Evolutionary conservation across 2,113 vertebrate genomes (phyloP), one percentile per base, ranked within the genome.

Genomic region (Pipra filicauda): DNA sequence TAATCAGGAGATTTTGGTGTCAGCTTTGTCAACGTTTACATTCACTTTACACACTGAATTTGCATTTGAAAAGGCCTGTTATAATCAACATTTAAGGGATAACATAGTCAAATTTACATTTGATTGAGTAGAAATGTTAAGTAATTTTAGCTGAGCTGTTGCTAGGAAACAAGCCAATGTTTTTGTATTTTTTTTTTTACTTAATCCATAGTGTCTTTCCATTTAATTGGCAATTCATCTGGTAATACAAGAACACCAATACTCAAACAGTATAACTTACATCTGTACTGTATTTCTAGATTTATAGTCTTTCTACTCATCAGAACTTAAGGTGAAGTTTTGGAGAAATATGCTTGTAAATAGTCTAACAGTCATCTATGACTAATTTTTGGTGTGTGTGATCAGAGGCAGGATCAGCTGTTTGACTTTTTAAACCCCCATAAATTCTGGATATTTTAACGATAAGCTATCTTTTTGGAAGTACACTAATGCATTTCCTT

Each of bases 11-110:
- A 95, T 98, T 98, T 97, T 97, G 51, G 11, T 97, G 94, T 96
- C 95, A 96, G 93, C 97, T 96, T 97, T 97, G 96, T 98, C 97
- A 98, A 98, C 98, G 97, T 98, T 98, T 98, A 98, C 94, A 97
- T 97, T 98, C 97, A 97, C 97, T 97, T 98, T 98, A 97, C 95
- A 96, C 97, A 94, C 62, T 94, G 74, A 92, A 98, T 98, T 98
- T 98, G 96, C 98, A 98, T 98, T 96, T 98, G 97, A 98, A 98
- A 98, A 97, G 96, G 89, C 49, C 95, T 96, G 91, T 94, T 98
- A 96, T 97, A 98, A 98, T 98, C 97, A 98, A 97, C 98, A 97
- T 98, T 98, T 98, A 97, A 98, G 93, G 96, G 97, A 97, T 98
- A 97, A 96, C 97, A 97, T 96, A 95, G 93, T 97, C 97, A 98